phyloP scores from a whole-genome alignment of 2,797 vertebrate species.

The Melanotaenia trifasciata region DNA sequence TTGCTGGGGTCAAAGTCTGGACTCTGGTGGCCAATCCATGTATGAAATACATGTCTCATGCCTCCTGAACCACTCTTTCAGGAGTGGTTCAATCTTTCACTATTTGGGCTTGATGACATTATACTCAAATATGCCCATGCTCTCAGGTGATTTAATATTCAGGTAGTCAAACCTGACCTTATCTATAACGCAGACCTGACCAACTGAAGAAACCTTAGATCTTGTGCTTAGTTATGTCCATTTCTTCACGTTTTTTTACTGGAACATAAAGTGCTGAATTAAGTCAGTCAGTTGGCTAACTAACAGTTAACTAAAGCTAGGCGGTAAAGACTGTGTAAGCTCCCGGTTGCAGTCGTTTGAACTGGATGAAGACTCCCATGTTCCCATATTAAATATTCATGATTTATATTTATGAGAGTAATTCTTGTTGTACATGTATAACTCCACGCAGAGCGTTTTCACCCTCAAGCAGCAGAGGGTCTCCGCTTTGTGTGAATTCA shows the following conservation, averaged over 20 bases:
- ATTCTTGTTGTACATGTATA: slow-evolving; percentile 17
- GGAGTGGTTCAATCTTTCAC: no score
- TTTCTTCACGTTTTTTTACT: background rate
- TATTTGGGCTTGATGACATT: no score
- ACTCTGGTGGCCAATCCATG: no score
- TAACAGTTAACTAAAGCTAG: slow-evolving; percentile 6
- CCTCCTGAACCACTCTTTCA: no score
- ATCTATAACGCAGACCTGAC: no score
- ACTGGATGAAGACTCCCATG: background rate
- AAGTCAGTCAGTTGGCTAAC: slow-evolving; percentile 10
- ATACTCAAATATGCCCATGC: no score
- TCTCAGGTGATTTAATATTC: no score
- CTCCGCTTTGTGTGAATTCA: slow-evolving; percentile 1
- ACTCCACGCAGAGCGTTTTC: background rate
- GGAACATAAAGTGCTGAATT: background rate
- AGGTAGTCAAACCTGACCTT: no score
- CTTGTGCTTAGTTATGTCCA: no score
- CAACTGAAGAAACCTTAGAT: no score
- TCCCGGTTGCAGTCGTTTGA: slow-evolving; percentile 19
- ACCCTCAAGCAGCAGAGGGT: background rate
- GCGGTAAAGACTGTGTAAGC: background rate
- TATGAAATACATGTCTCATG: no score
- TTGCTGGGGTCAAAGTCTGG: no score
- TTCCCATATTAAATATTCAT: background rate
- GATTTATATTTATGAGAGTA: background rate